These are phyloP conservation scores for Pelodytes ibericus DNA, from an alignment of 2,797 vertebrate genomes.

Conservation along the genomic window DNA sequence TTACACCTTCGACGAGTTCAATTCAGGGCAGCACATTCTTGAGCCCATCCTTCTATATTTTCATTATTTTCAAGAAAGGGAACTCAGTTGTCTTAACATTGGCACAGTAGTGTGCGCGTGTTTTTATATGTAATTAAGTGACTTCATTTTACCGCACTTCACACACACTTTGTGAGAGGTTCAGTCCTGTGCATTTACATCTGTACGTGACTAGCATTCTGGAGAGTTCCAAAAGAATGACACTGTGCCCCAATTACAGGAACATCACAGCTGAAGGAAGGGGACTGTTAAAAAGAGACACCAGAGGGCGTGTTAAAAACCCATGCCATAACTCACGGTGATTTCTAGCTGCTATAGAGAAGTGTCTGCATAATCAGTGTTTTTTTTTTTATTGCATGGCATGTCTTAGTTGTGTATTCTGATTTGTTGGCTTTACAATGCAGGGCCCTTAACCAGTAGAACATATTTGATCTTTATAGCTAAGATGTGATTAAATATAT, in stretches of 20 bases:
- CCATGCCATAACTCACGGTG: slow-evolving; percentile 12
- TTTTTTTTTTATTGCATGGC: neutral
- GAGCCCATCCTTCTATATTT: neutral
- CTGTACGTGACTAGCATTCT: slow-evolving; percentile 38
- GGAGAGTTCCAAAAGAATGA: neutral
- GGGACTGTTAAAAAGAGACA: slow-evolving; percentile 2
- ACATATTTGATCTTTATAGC: neutral
- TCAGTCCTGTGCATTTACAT: slow-evolving; percentile 38
- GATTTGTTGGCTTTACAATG: too few species aligned
- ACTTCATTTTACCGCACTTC: slow-evolving; percentile 50
- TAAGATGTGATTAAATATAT: neutral
- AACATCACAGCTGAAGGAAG: slow-evolving; percentile 25
- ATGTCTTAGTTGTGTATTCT: too few species aligned
- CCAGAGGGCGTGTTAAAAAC: slow-evolving; percentile 20
- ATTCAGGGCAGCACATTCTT: slow-evolving; percentile 6
- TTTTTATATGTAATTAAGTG: slow-evolving; percentile 45
- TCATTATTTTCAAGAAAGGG: neutral
- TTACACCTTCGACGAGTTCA: slow-evolving; percentile 7
- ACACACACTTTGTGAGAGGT: slow-evolving; percentile 39
- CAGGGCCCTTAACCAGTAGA: neutral
- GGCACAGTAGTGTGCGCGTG: slow-evolving; percentile 15
- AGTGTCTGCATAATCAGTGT: neutral
- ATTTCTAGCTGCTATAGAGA: slow-evolving; percentile 8
- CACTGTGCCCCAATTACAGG: slow-evolving; percentile 28
- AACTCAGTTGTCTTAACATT: slow-evolving; percentile 8